Evolutionary conservation across 2,797 vertebrate species (phyloP), one percentile per base, ranked within the genome.

Genomic region (Myotis daubentonii): DNA sequence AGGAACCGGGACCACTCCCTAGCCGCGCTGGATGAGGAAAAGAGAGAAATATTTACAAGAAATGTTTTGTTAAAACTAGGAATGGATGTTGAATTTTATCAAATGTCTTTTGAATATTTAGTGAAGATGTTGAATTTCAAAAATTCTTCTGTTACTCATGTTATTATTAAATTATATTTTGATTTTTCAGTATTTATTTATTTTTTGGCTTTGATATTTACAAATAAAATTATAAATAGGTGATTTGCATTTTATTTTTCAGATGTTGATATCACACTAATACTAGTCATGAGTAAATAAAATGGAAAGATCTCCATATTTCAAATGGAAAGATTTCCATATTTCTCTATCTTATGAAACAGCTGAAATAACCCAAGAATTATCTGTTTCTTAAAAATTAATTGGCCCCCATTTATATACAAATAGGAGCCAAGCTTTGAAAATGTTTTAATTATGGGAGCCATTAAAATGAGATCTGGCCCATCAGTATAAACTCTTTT

Each of bases 201-300:
- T 82, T 36, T 91, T 76, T 76, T 47, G 71, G 20, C 28, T 94
- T 82, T 12, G 70, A 65, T 62, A 87, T 51, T 93, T 38, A 80
- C 10, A 41, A 81, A 57, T 51, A 93, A 87, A 87, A 81, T 80
- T 87, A 91, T 60, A 87, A 49, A 74, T 60, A 16, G 5, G 3
- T 87, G 60, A 81, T 71, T 44, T 78, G 62, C 84, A 41, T 51
- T 84, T 74, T 76, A 38, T 65, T 94, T 91, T 22, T 76, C 76
- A 85, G 15, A 94, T 3, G 68, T 87, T 68, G 74, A 60, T 94
- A 74, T 81, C 25, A 30, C 22, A 74, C 44, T 76, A 94, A 89
- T 81, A 74, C 2, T 68, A 68, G 5, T 38, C 4, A 71, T 51
- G 68, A 75, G 41, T 62, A 90, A 82, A 95, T 70, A 25, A 90